Conservation (phyloP, 2,888 invertebrate genomes). For the Baccha elongata region DNA sequence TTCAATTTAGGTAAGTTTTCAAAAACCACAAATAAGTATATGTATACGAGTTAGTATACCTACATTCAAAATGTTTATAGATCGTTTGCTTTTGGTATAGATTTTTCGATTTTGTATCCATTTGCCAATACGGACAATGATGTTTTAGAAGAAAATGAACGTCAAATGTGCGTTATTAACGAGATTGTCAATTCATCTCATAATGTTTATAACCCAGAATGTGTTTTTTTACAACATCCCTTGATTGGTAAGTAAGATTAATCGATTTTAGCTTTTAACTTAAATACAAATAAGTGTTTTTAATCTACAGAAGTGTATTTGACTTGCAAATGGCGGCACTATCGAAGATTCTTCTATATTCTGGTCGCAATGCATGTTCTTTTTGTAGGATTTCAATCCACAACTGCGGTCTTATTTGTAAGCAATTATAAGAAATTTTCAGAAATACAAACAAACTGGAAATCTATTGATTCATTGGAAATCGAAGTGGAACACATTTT, state of each 20-base stretch:
- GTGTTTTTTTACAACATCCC: conserved; percentile 82
- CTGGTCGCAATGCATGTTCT: conserved; percentile 80
- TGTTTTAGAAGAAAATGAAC: conserved; percentile 22
- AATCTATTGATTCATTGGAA: not conserved
- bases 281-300: conserved; percentile 44
- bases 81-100: conserved; percentile 15
- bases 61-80: not conserved
- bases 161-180: conserved; percentile 82
- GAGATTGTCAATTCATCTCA: conserved; percentile 81
- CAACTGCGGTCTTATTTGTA: conserved; percentile 53
- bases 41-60: too few species aligned
- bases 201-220: conserved; percentile 75
- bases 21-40: not conserved
- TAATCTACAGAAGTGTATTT: conserved; percentile 81
- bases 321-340: conserved; percentile 83
- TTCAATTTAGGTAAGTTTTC: conserved; percentile 65
- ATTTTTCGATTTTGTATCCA: conserved; percentile 55
- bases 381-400: conserved; percentile 82
- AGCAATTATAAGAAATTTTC: conserved; percentile 7
- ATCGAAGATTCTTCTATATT: conserved; percentile 83
- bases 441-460: not conserved
- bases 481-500: not conserved
- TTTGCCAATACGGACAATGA: not conserved
- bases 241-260: conserved; percentile 81
- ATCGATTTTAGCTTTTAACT: too few species aligned